Conservation (phyloP, 2,113 vertebrate genomes). For the Myanophis thanlyinensis region DNA sequence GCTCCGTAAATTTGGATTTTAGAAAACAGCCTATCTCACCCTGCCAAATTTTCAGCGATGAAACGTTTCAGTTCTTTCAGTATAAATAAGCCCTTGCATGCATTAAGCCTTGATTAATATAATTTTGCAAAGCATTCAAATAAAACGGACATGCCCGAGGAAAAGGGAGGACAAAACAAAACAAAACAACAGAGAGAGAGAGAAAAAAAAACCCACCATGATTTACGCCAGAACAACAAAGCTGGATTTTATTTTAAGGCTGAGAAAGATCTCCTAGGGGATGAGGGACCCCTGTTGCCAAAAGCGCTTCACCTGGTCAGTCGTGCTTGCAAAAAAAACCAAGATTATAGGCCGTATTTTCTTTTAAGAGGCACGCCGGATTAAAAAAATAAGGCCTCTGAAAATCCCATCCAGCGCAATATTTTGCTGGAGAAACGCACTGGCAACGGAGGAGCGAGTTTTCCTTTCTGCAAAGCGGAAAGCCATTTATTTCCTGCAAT, state of each 20-base stretch:
- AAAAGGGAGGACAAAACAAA: too few species aligned
- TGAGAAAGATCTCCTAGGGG: not conserved
- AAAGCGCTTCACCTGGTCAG: not conserved
- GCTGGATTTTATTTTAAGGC: not conserved
- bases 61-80: not conserved
- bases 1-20: not conserved
- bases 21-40: not conserved
- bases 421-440: not conserved
- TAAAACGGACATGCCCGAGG: not conserved
- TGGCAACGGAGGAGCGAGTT: not conserved
- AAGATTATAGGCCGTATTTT: not conserved
- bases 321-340: not conserved
- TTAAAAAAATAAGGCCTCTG: not conserved
- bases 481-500: not conserved
- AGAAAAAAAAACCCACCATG: too few species aligned
- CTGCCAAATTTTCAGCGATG: not conserved
- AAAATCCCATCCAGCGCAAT: not conserved
- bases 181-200: too few species aligned
- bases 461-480: not conserved
- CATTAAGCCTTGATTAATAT: not conserved
- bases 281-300: not conserved
- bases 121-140: not conserved
- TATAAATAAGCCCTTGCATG: not conserved
- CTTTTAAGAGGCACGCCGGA: not conserved
- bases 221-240: not conserved